These are phyloP conservation scores for Chionodraco myersi DNA, from an alignment of 2,113 vertebrate species.

Conservation along the genomic window DNA sequence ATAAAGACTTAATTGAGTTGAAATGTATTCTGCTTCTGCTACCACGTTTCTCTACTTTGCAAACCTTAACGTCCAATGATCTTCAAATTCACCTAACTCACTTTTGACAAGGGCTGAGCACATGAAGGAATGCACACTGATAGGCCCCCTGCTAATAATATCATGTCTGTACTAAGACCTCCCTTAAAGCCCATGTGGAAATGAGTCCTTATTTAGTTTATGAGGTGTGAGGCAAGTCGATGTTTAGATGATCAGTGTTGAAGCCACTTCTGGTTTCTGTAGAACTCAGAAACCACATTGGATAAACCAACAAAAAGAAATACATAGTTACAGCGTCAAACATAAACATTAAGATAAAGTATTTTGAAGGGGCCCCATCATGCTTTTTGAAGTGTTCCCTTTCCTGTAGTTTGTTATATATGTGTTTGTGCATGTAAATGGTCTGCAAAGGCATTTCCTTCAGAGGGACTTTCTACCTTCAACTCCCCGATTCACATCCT, in stretches of 20 bases:
- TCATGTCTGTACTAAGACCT: background rate
- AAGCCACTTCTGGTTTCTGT: slow-evolving; percentile 39
- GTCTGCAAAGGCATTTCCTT: too few species aligned
- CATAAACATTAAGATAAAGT: background rate
- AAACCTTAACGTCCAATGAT: too few species aligned
- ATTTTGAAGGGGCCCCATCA: background rate
- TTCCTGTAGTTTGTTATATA: too few species aligned
- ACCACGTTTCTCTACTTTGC: too few species aligned
- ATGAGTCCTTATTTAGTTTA: background rate
- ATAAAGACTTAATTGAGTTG: background rate
- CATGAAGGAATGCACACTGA: background rate
- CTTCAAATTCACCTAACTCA: background rate
- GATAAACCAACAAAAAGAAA: slow-evolving; percentile 1
- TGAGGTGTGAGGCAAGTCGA: background rate
- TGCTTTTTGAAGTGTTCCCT: too few species aligned
- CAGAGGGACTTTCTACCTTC: too few species aligned
- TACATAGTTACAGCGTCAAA: background rate
- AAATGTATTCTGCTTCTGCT: background rate
- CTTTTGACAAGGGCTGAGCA: background rate
- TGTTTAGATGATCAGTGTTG: background rate
- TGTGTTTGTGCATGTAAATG: too few species aligned
- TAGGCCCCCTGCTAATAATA: too few species aligned
- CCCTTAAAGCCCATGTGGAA: background rate
- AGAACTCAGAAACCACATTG: slow-evolving; percentile 9
- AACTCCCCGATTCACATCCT: too few species aligned